Conservation (phyloP, 2,888 invertebrate species). For the Pseudococcus jackbeardsleyi region DNA sequence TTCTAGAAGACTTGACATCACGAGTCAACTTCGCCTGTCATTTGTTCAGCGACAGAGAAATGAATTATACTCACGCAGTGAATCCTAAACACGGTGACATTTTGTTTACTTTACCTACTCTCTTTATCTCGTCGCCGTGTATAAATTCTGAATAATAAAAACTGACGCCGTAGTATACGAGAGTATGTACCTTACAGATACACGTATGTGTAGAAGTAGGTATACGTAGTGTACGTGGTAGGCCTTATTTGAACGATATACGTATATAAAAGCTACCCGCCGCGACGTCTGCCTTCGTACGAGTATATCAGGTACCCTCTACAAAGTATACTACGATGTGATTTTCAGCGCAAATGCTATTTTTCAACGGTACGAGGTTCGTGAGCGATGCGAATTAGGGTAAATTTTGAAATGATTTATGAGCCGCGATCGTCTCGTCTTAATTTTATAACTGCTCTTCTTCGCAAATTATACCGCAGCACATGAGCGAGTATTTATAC, state of each 20-base stretch:
- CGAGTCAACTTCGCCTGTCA: slow-evolving; percentile 56
- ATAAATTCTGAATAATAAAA: slow-evolving; percentile 54
- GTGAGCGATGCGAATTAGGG: slow-evolving; percentile 45
- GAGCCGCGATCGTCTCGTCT: slow-evolving; percentile 39
- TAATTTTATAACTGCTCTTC: neutral
- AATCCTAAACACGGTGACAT: slow-evolving; percentile 50
- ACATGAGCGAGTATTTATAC: neutral
- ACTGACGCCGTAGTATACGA: neutral
- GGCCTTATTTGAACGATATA: neutral
- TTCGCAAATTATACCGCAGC: slow-evolving; percentile 7
- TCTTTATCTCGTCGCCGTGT: slow-evolving; percentile 50
- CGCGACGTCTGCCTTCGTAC: neutral
- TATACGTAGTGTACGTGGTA: neutral
- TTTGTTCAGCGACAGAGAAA: slow-evolving; percentile 54
- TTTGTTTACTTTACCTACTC: slow-evolving; percentile 38
- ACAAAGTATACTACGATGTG: neutral
- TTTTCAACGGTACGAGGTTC: neutral
- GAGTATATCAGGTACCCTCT: too few species aligned
- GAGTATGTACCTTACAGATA: neutral
- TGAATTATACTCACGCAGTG: slow-evolving; percentile 49
- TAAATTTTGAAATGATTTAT: slow-evolving; percentile 54
- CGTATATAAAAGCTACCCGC: slow-evolving; percentile 12
- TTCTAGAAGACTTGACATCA: slow-evolving; percentile 53
- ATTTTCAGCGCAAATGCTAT: slow-evolving; percentile 33
- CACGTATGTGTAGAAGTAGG: too few species aligned